Conservation (phyloP, 2,888 invertebrate genomes). For the Nezara viridula region DNA sequence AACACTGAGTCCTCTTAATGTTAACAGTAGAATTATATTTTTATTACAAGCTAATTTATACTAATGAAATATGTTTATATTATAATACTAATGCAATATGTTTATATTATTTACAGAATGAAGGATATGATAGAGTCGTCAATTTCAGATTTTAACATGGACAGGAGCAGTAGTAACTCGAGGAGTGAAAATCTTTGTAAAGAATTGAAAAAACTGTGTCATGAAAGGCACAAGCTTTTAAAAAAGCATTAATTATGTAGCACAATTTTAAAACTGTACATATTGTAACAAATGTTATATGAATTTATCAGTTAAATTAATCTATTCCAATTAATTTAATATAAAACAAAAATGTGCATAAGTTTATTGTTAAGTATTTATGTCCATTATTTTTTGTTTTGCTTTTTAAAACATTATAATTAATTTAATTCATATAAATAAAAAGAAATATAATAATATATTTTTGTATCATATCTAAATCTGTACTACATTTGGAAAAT, state of each 20-base stretch:
- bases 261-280: conserved; percentile 25
- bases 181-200: conserved; percentile 41
- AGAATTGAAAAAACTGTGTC: conserved; percentile 46
- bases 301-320: not conserved
- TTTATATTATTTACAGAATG: conserved; percentile 18
- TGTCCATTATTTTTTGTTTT: not conserved
- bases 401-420: not conserved
- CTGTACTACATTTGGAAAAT: conserved; percentile 9
- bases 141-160: not conserved
- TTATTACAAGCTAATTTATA: not conserved
- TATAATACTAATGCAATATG: not conserved
- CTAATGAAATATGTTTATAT: not conserved
- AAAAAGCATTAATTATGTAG: conserved; percentile 15
- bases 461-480: not conserved
- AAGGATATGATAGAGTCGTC: conserved; percentile 40
- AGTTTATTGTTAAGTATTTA: not conserved
- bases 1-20: not conserved
- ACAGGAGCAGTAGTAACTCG: conserved; percentile 18
- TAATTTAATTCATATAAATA: not conserved
- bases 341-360: not conserved
- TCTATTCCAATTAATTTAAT: not conserved
- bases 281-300: not conserved
- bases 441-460: not conserved
- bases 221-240: conserved; percentile 22
- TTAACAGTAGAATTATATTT: not conserved